These are phyloP conservation scores for Philopedon plagiatum DNA, from an alignment of 2,888 invertebrate species.

Conservation along the genomic window DNA sequence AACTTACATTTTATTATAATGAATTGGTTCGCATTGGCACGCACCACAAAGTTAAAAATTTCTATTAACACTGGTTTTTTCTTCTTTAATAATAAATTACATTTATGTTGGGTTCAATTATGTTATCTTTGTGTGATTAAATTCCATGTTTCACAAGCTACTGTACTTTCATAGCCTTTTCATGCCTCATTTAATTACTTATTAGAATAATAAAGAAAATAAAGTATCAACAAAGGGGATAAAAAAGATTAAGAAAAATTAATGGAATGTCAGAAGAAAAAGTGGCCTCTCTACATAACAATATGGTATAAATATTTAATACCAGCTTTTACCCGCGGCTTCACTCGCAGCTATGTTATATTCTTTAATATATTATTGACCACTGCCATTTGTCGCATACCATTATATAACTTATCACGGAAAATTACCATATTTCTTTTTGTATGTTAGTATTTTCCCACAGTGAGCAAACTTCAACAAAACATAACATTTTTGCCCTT, in stretches of 20 bases:
- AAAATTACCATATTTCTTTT: too few species aligned
- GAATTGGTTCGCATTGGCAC: slow-evolving; percentile 36
- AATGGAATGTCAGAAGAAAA: background rate
- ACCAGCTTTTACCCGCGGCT: too few species aligned
- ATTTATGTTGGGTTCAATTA: background rate
- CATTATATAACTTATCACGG: too few species aligned
- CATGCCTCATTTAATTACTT: slow-evolving; percentile 27
- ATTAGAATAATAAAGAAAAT: background rate
- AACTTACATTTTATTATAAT: slow-evolving; percentile 35
- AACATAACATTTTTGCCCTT: too few species aligned
- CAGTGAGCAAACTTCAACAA: too few species aligned
- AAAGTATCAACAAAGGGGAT: background rate
- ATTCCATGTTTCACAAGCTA: background rate
- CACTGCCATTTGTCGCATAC: too few species aligned
- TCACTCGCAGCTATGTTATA: too few species aligned
- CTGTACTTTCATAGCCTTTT: slow-evolving; percentile 17
- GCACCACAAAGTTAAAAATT: slow-evolving; percentile 31
- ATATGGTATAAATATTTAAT: too few species aligned
- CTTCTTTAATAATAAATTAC: slow-evolving; percentile 7
- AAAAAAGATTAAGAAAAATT: background rate
- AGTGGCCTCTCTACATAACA: background rate
- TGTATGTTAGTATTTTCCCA: too few species aligned
- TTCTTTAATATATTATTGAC: too few species aligned
- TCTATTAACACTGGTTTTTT: slow-evolving; percentile 27
- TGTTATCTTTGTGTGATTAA: slow-evolving; percentile 30